A percentile compares a stretch with the other conserved stretches of the same genome.
phyloP scores from a whole-genome alignment of 1,140 invertebrate species.

The Dufourea novaeangliae region DNA sequence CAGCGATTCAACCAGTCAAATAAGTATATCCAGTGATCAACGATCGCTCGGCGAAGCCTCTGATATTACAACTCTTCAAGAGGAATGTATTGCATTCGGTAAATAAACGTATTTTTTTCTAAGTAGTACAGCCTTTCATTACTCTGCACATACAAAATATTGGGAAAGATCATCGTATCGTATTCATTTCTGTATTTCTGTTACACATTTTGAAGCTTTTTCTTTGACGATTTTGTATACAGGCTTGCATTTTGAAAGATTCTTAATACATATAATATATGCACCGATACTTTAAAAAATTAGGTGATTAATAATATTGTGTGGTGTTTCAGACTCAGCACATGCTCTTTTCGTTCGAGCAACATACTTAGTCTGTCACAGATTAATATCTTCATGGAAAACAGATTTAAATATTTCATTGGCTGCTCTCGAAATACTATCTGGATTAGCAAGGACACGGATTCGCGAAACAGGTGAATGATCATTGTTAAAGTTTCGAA shows the following conservation, averaged over 20 bases:
- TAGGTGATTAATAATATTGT: conserved; percentile 4
- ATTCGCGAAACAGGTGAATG: conserved; percentile 91
- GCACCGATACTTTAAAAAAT: background rate
- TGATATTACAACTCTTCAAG: conserved; percentile 80
- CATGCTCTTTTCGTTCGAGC: conserved; percentile 94
- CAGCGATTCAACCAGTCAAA: conserved; percentile 81
- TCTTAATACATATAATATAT: background rate
- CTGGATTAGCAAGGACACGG: conserved; percentile 92
- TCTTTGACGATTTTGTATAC: conserved; percentile 19
- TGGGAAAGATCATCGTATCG: conserved; percentile 36
- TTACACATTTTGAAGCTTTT: conserved; percentile 44
- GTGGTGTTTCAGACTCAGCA: conserved; percentile 87
- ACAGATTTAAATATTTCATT: conserved; percentile 96
- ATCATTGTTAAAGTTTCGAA: too few relatives aligned
- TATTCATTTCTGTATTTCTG: conserved; percentile 58
- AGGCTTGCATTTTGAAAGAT: conserved; percentile 42
- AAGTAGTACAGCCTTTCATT: conserved; percentile 61
- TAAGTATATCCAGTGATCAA: conserved; percentile 81
- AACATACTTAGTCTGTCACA: conserved; percentile 96
- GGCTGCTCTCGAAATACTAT: conserved; percentile 95
- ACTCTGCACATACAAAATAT: conserved; percentile 19
- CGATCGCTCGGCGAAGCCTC: conserved; percentile 79
- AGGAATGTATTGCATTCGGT: conserved; percentile 80
- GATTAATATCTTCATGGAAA: conserved; percentile 97
- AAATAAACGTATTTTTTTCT: conserved; percentile 73